phyloP scores from a whole-genome alignment of 1,140 invertebrate genomes.

The Tetranychus cinnabarinus region DNA sequence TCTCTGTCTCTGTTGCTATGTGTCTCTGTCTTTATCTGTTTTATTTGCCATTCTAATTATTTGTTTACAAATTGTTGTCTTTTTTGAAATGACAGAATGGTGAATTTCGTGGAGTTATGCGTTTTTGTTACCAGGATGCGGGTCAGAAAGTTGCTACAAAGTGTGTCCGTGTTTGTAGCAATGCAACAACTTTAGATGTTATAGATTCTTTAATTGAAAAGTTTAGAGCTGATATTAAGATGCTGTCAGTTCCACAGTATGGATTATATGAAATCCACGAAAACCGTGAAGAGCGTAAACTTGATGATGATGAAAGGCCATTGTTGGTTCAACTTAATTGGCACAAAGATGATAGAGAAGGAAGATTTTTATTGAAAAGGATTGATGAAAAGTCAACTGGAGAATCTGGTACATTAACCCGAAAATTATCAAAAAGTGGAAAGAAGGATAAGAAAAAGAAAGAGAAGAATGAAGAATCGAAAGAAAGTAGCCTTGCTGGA shows the following conservation, averaged over 20 bases:
- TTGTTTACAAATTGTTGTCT: no score
- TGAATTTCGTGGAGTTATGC: slow-evolving; percentile 96
- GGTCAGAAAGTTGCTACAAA: slow-evolving; percentile 96
- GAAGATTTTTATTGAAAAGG: slow-evolving; percentile 72
- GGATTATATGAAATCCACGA: slow-evolving; percentile 92
- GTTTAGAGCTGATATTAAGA: slow-evolving; percentile 96
- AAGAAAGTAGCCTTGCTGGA: slow-evolving; percentile 41
- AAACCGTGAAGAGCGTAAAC: slow-evolving; percentile 72
- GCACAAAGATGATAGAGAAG: slow-evolving; percentile 93
- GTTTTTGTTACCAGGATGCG: slow-evolving; percentile 93
- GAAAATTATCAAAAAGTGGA: slow-evolving; percentile 92
- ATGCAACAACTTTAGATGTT: slow-evolving; percentile 77
- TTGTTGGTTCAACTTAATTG: slow-evolving; percentile 94
- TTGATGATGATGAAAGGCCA: slow-evolving; percentile 73
- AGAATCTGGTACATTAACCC: slow-evolving; percentile 32
- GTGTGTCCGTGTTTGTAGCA: slow-evolving; percentile 87
- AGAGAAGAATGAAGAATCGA: slow-evolving; percentile 6
- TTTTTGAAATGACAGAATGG: slow-evolving; percentile 42
- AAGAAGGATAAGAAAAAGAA: slow-evolving; percentile 49
- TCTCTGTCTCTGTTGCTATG: no score
- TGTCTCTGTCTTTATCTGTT: no score
- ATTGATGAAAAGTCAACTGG: slow-evolving; percentile 41
- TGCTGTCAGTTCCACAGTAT: slow-evolving; percentile 85
- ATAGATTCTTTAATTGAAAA: slow-evolving; percentile 94
- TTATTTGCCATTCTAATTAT: no score